Evolutionary conservation across 2,113 vertebrate genomes (phyloP), one percentile per base, ranked within the genome.

Genomic region (Sylvilagus bachmani): DNA sequence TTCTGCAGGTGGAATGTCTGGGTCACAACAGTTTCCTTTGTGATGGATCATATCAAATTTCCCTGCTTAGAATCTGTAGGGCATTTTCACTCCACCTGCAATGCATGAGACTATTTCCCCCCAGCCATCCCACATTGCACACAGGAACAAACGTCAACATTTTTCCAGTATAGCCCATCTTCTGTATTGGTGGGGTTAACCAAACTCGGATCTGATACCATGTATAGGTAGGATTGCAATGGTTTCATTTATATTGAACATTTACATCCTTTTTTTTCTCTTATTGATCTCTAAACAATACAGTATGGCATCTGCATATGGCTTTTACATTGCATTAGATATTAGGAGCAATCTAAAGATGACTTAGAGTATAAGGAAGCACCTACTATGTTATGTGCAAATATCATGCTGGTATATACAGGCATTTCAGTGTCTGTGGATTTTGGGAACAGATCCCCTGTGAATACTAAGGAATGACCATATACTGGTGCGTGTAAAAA

Each of bases 1-100:
- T 92, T 78, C 94, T 97, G 95, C 94, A 92, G 95, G 87, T 89
- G 87, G 44, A 80, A 33, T 70, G 74, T 82, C 90, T 81, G 85
- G 84, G 88, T 87, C 49, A 91, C 29, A 91, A 70, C 51, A 51
- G 69, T 93, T 96, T 84, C 44, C 49, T 95, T 36, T 91, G 69
- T 55, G 53, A 67, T 69, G 74, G 75, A 75, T 75, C 55, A 73
- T 77, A 89, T 91, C 79, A 66, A 25, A 58, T 89, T 95, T 94
- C 64, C 58, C 38, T 91, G 55, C 73, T 74, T 58, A 64, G 89
- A 89, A 82, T n/a, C 6, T 51, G 13, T 27, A 84, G 73, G 90
- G 58, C 74, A 7, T 86, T 73, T 78, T 16, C 74, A 73, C 92
- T 95, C 89, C 44, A 55, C 82, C 86, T 82, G 55, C n/a, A 77